phyloP scores from a whole-genome alignment of 92 coral and sea anemone genomes.

The Blastomussa wellsi region DNA sequence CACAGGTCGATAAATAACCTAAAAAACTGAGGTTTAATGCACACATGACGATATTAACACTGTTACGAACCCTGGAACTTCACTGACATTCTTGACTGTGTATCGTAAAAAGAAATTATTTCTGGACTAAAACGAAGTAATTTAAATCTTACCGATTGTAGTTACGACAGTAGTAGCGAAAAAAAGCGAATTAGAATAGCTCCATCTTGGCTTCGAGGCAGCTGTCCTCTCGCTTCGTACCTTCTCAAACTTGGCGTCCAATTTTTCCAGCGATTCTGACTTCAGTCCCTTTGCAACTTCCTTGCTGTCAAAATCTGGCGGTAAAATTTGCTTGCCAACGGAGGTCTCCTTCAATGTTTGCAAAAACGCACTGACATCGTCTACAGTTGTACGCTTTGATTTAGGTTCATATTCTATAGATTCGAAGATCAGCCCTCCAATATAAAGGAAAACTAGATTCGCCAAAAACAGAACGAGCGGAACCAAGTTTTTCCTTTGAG shows the following conservation, averaged over 20 bases:
- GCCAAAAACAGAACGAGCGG: conserved; percentile 68
- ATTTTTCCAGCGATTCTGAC: conserved; percentile 53
- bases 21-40: background rate
- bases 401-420: conserved; percentile 65
- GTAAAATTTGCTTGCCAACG: conserved; percentile 58
- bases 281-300: conserved; percentile 52
- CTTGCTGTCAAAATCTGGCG: conserved; percentile 56
- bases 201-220: conserved; percentile 80
- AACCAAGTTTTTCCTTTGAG: conserved; percentile 65
- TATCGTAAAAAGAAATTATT: background rate
- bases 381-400: conserved; percentile 43
- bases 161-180: conserved; percentile 87
- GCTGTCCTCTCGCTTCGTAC: conserved; percentile 48
- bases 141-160: conserved; percentile 70
- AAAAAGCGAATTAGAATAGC: conserved; percentile 83
- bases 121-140: background rate
- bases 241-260: conserved; percentile 54
- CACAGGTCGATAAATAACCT: background rate
- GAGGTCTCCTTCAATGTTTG: conserved; percentile 66
- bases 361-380: conserved; percentile 60
- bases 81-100: too few species aligned
- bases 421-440: conserved; percentile 81
- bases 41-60: background rate
- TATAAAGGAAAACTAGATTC: conserved; percentile 64
- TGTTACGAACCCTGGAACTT: too few species aligned